Percentiles rank a stretch among this genome's conserved stretches.
Conservation (phyloP, 2,113 vertebrate species). For the Xiphophorus maculatus region DNA sequence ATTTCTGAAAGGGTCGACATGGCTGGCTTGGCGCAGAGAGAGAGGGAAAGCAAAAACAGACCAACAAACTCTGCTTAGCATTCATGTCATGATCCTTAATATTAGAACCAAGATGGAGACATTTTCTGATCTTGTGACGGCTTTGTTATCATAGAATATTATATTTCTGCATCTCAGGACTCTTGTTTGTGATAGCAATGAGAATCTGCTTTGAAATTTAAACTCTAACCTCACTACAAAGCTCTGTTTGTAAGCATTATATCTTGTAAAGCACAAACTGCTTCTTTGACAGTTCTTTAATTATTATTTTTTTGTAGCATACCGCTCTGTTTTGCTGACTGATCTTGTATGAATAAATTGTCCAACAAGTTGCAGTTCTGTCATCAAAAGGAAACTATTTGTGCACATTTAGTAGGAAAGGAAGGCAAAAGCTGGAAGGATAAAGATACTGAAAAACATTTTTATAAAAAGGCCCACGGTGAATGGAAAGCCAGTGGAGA, state of each 20-base stretch:
- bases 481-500: neutral
- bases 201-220: neutral
- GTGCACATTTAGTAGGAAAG: neutral
- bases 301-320: neutral
- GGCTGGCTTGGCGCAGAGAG: neutral
- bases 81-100: neutral
- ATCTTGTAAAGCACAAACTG: neutral
- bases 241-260: neutral
- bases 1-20: neutral
- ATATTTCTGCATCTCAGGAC: neutral
- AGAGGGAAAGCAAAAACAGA: no score
- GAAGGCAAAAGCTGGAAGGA: neutral
- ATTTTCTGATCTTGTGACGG: no score
- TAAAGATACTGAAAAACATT: neutral
- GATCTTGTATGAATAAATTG: neutral
- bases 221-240: neutral
- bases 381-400: no score
- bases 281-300: neutral
- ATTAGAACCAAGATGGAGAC: neutral
- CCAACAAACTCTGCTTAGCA: neutral
- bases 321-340: neutral
- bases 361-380: neutral
- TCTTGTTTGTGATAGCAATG: neutral
- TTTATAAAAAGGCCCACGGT: neutral
- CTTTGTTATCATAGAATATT: no score